Evolutionary conservation across 2,888 invertebrate genomes (phyloP), one percentile per base, ranked within the genome.

Genomic region (Chrysolina americana): DNA sequence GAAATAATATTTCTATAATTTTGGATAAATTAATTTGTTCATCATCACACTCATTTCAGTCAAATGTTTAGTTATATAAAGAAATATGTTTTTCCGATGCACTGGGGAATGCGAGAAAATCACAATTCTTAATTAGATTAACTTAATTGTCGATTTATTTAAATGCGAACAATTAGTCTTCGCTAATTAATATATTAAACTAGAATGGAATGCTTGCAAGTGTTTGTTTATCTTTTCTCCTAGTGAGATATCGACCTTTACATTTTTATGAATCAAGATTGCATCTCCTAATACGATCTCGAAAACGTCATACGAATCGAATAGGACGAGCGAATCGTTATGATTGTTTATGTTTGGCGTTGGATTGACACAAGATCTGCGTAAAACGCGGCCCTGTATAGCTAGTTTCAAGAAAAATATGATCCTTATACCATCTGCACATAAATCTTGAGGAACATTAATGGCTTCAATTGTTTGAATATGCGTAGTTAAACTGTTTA

Each of bases 131-230:
- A 74, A 77, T 73, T 76, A 36, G 73, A 78, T 74, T 77, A 78
- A 72, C 53, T 77, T 75, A 72, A 78, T 69, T 59, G 74, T 71
- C 50, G 68, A 71, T 73, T 77, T 75, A 73, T 77, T 75, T 41
- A 72, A 75, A 75, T 76, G 28, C 59, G 47, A 64, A 36, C 75
- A 76, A 80, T 78, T 77, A 77, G 28, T 70, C 75, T 70, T 75
- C 74, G 70, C 74, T 80, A 81, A 81, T 81, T 81, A 79, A 78
- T 79, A 78, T 77, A 80, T 79, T 80, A 79, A 74, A 64, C 70
- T 65, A 59, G 65, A 76, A 70, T 59, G 79, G 79, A 77, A 79
- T 80, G 79, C 75, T 10, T 62, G 56, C 41, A 75, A 76, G 80
- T 80, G 80, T 80, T 77, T 77, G 66, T 75, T 63, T 73, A 65